Percentiles rank a stretch among this genome's conserved stretches.
Conservation (phyloP, 2,113 vertebrate species). For the Psephotus haematonotus region DNA sequence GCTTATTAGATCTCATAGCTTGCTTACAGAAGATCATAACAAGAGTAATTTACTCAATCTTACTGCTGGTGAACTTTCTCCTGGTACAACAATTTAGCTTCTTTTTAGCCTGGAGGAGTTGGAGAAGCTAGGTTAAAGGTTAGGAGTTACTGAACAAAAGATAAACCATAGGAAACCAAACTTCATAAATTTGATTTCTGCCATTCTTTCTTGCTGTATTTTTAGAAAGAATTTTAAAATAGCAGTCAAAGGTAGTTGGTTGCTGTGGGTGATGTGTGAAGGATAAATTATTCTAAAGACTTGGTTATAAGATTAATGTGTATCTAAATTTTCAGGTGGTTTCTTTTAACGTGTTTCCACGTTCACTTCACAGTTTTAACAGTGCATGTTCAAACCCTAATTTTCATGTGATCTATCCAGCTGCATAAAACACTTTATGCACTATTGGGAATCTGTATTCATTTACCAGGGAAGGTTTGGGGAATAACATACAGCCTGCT, state of each 20-base stretch:
- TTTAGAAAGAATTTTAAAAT: neutral
- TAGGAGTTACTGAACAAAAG: neutral
- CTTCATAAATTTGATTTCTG: neutral
- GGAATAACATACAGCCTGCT: neutral
- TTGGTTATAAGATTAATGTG: neutral
- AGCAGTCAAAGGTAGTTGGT: neutral
- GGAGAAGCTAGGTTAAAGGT: neutral
- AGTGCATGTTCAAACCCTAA: neutral
- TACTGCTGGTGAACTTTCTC: neutral
- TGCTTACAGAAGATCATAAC: neutral
- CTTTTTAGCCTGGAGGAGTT: neutral
- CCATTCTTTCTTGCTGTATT: neutral
- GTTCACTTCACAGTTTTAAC: neutral
- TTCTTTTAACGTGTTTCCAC: neutral
- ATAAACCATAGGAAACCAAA: neutral
- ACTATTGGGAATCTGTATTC: neutral
- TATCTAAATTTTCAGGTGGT: neutral
- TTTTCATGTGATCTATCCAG: neutral
- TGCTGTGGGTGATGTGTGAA: neutral
- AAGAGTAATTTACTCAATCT: conserved; percentile 5
- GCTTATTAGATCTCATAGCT: neutral
- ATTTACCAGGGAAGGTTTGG: neutral
- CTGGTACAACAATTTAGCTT: neutral
- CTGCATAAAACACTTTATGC: neutral
- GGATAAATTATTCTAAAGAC: neutral